phyloP scores from a whole-genome alignment of 2,113 vertebrate species.

The Chaetorhynchus papuensis region DNA sequence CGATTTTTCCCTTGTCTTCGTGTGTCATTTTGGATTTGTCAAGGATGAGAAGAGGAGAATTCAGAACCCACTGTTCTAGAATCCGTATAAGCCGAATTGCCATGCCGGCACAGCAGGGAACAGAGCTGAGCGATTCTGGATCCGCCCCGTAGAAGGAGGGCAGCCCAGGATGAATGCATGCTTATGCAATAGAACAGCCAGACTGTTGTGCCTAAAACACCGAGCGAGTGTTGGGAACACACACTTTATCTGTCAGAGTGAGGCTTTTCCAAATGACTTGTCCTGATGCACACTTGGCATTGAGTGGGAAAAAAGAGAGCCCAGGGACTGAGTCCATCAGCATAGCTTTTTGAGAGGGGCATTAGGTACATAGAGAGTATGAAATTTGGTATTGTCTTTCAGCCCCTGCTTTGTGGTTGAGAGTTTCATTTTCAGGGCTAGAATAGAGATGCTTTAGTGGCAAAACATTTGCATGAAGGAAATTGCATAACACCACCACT shows the following conservation, averaged over 20 bases:
- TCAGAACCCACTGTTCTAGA: neutral
- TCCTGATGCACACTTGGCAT: neutral
- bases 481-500: neutral
- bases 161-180: accelerated
- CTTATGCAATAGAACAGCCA: neutral
- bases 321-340: neutral
- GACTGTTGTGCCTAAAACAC: neutral
- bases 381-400: neutral
- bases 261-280: neutral
- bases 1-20: neutral
- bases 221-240: neutral
- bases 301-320: neutral
- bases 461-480: neutral
- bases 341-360: accelerated
- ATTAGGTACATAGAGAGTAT: neutral
- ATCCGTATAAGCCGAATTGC: neutral
- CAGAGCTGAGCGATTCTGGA: neutral
- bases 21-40: neutral
- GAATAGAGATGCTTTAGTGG: neutral
- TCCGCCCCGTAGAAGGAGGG: neutral
- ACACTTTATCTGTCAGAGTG: neutral
- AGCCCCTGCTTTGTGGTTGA: neutral
- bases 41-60: neutral
- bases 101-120: neutral
- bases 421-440: neutral